Base-by-base conservation (phyloP, 2,888 invertebrate genomes). In the Amblyjoppa fuscipennis region DNA sequence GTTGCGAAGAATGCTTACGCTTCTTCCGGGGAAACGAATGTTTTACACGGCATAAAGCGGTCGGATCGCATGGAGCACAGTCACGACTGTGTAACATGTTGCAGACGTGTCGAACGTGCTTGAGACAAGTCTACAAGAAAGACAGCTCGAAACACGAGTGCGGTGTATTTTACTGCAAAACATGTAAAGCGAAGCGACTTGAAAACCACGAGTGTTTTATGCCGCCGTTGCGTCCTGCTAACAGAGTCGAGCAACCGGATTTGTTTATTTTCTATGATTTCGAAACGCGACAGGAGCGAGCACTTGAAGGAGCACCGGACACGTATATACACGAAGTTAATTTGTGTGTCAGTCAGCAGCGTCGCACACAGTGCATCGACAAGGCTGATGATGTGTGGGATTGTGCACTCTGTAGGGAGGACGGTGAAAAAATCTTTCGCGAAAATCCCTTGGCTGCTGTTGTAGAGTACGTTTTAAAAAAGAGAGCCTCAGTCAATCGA, bases 141-240 rank as follows among this genome's bases (percentile, higher is more conserved):
- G 53, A 53, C 49, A 49, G 16, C 3, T 0, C n/a, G n/a, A 49
- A 13, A 13, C 59, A 59, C 25, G 25, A 25, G 4, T 59, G 59
- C 3, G 20, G 20, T 7, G 11, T 28, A 11, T 59, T 25, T 28
- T 59, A 11, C 9, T 59, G 59, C n/a, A n/a, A 28, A n/a, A 28
- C 11, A 20, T 59, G 59, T 11, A 31, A 59, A 28, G 11, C 28
- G 59, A 25, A 25, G 7, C 59, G 59, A 6, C 59, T 6, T 1
- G 59, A 59, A 34, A 66, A 66, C 16, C 66, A 66, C 34, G 38
- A 31, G n/a, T 66, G 66, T 13, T 66, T 66, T 20, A 66, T 66
- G 66, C n/a, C 66, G 16, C 34, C 34, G n/a, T 4, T 51, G 51
- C 51, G 6, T 3, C 51, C 51, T 9, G 66, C 25, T 1, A 56